These are phyloP conservation scores for Drosophila ogumai DNA, from an alignment of 1,140 invertebrate genomes.

Conservation along the genomic window DNA sequence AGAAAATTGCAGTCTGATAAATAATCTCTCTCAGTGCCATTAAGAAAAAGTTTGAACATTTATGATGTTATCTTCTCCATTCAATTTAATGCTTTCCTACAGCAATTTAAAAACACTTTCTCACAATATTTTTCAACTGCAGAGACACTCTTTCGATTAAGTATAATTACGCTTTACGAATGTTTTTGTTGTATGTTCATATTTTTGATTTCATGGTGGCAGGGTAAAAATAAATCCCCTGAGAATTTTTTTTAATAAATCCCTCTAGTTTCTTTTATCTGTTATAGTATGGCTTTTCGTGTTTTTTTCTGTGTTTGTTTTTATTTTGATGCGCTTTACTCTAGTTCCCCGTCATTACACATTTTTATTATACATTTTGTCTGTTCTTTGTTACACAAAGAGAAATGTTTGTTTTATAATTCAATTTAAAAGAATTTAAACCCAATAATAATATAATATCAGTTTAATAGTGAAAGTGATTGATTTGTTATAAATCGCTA, in stretches of 20 bases:
- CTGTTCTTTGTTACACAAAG: conserved; percentile 1
- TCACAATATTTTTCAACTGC: conserved; percentile 9
- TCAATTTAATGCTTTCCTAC: conserved; percentile 1
- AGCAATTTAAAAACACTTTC: conserved; percentile 14
- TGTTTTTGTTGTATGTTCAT: conserved; percentile 12
- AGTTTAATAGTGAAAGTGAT: background rate
- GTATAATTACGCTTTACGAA: conserved; percentile 50
- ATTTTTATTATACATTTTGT: conserved; percentile 60
- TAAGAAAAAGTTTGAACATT: background rate
- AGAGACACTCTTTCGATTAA: background rate
- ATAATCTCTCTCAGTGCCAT: background rate
- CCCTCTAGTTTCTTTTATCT: conserved; percentile 11
- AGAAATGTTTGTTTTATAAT: background rate
- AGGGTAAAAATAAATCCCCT: conserved; percentile 21
- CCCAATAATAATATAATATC: background rate
- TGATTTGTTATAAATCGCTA: background rate
- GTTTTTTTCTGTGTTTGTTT: conserved; percentile 7
- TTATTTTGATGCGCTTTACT: conserved; percentile 27
- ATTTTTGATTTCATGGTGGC: background rate
- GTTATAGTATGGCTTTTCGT: conserved; percentile 8
- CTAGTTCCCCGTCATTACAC: conserved; percentile 45
- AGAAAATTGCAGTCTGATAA: background rate
- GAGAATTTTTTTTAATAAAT: conserved; percentile 13
- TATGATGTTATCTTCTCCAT: conserved; percentile 10
- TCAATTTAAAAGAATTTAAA: background rate